These are phyloP conservation scores for Poecilia gillii DNA, from an alignment of 2,797 vertebrate species.

Conservation along the genomic window DNA sequence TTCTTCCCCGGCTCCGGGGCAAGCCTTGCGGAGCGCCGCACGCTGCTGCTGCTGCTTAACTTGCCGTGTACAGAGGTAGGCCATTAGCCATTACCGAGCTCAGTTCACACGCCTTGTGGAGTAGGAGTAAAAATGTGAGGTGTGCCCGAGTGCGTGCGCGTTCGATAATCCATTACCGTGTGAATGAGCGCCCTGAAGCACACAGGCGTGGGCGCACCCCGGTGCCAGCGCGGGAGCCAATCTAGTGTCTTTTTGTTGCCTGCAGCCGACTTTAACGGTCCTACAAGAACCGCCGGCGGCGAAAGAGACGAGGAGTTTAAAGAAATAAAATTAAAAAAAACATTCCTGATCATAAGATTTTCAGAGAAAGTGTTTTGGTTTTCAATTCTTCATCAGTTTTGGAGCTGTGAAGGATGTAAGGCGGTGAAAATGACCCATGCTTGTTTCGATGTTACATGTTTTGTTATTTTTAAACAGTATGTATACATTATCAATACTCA, in stretches of 20 bases:
- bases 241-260: neutral
- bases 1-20: conserved; percentile 34
- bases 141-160: conserved; percentile 30
- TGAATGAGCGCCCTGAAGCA: conserved; percentile 31
- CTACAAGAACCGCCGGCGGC: neutral
- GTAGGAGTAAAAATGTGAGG: conserved; percentile 41
- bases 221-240: conserved; percentile 45
- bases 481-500: neutral
- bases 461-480: neutral
- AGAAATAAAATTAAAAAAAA: neutral
- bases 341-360: neutral
- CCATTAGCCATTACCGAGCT: conserved; percentile 67
- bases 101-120: conserved; percentile 45
- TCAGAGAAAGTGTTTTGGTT: neutral
- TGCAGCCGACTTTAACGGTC: neutral
- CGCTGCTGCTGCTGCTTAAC: conserved; percentile 51
- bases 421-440: neutral
- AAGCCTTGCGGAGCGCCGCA: conserved; percentile 34
- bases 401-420: neutral
- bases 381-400: neutral
- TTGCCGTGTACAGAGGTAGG: conserved; percentile 42
- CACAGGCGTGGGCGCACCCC: conserved; percentile 34
- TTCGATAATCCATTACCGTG: conserved; percentile 60
- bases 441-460: neutral
- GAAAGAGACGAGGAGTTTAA: neutral